Evolutionary conservation across 2,797 vertebrate species (phyloP).

Genomic region (Atherinosoma microstoma): DNA sequence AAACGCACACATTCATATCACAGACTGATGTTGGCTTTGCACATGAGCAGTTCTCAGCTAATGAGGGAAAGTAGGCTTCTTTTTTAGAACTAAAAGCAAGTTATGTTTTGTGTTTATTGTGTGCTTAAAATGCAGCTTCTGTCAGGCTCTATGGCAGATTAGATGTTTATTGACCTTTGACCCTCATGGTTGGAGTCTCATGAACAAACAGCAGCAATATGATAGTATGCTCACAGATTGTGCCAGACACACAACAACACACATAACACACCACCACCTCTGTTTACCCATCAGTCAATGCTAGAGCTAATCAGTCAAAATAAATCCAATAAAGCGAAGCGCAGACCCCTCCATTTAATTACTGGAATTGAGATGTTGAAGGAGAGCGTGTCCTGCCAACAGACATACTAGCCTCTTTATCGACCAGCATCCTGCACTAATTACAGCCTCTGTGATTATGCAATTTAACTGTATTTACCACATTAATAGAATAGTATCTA

Average conservation of each 20-base stretch:
- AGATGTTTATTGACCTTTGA: constrained; percentile 44
- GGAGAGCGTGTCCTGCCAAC: constrained; percentile 50
- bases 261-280: constrained; percentile 59
- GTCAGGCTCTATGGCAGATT: constrained; percentile 21
- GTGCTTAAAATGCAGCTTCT: constrained; percentile 13
- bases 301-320: constrained; percentile 66
- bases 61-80: constrained; percentile 2
- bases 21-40: constrained; percentile 21
- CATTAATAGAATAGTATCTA: constrained; percentile 70
- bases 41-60: constrained; percentile 15
- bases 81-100: constrained; percentile 16
- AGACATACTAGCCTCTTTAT: constrained; percentile 73
- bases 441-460: constrained; percentile 71
- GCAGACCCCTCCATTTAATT: constrained; percentile 78
- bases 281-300: constrained; percentile 72
- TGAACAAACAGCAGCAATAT: constrained; percentile 11
- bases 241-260: constrained; percentile 26
- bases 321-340: constrained; percentile 79
- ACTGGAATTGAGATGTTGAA: constrained; percentile 70
- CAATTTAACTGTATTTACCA: constrained; percentile 80
- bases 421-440: constrained; percentile 59
- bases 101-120: not conserved
- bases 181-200: constrained; percentile 15
- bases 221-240: constrained; percentile 30
- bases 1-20: constrained; percentile 28